Evolutionary conservation across 1,140 invertebrate species (phyloP).

Genomic region (Rhagoletis zephyria): DNA sequence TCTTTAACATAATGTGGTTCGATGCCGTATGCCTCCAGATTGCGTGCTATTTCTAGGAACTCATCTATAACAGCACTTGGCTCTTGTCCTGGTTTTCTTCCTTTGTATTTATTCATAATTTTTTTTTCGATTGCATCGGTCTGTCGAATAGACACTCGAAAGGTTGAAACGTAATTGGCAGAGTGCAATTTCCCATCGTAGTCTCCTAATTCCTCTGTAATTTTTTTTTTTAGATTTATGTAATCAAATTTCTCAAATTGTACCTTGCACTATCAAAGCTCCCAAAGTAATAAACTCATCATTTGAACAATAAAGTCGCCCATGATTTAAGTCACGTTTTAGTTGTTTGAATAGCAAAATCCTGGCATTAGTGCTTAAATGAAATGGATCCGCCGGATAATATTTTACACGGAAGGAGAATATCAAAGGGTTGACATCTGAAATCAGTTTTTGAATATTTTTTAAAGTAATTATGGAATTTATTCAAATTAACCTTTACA

Average conservation of each 20-base stretch:
- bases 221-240: too few relatives aligned
- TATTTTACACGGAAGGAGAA: slow-evolving; percentile 96
- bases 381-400: slow-evolving; percentile 91
- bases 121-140: slow-evolving; percentile 91
- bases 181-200: slow-evolving; percentile 91
- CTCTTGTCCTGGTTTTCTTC: slow-evolving; percentile 74
- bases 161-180: slow-evolving; percentile 91
- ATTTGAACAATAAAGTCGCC: slow-evolving; percentile 90
- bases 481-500: slow-evolving; percentile 84
- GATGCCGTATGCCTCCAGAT: slow-evolving; percentile 95
- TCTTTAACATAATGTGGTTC: slow-evolving; percentile 98
- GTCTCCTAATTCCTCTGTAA: slow-evolving; percentile 92
- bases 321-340: slow-evolving; percentile 94
- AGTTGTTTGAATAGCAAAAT: slow-evolving; percentile 87
- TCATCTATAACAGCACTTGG: slow-evolving; percentile 66
- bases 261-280: slow-evolving; percentile 94
- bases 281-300: slow-evolving; percentile 91
- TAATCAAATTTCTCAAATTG: background rate
- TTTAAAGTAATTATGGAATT: background rate
- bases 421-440: slow-evolving; percentile 88
- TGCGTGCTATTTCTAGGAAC: slow-evolving; percentile 78
- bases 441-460: background rate
- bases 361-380: slow-evolving; percentile 71
- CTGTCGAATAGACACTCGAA: slow-evolving; percentile 93
- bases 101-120: slow-evolving; percentile 90